Evolutionary conservation across 2,113 vertebrate genomes (phyloP), one percentile per base, ranked within the genome.

Genomic region (Bolborhynchus lineola): DNA sequence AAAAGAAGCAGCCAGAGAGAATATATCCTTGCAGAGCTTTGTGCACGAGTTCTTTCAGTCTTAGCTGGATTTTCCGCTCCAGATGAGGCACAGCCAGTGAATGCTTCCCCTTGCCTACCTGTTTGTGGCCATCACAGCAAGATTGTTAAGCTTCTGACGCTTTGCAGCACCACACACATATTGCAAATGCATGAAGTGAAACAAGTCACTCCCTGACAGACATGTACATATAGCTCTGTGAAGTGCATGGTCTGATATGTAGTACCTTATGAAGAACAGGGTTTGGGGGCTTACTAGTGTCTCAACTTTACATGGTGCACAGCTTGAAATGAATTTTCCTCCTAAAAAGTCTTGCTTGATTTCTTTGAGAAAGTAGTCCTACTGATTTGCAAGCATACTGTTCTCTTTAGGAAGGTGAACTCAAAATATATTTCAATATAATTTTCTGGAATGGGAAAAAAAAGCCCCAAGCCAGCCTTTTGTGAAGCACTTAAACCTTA

Each of bases 191-290:
- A 3, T 13, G 8, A 50, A 76, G 70, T 25, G 29, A 70, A 92
- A 65, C 35, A 62, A 17, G 62, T 52, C 29, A 10, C 44, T 55
- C 4, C 14, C 16, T 10, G 50, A 2, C 69, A 82, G 31, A 33
- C 6, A 2, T 0, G 5, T 3, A 25, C 21, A 2, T 0, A 2
- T 35, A 33, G 42, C 46, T 82, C 47, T 55, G 41, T 23, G 60
- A 67, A 53, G 50, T 20, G 42, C 65, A 33, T 3, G 2, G 24
- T 41, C 53, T 74, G 37, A 8, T 25, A 52, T 6, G 68, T 82
- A 21, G 68, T 47, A 57, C 21, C 24, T 77, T 44, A 65, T 9
- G 7, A 44, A 70, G 10, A 8, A 52, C 19, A 47, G 49, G 29
- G 23, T 8, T 49, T 64, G 29, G 44, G 18, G 11, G 7, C 31